Percentiles rank a stretch among this genome's conserved stretches.
These are phyloP conservation scores for Scartelaos histophorus DNA, from an alignment of 2,113 vertebrate genomes.

Conservation along the genomic window DNA sequence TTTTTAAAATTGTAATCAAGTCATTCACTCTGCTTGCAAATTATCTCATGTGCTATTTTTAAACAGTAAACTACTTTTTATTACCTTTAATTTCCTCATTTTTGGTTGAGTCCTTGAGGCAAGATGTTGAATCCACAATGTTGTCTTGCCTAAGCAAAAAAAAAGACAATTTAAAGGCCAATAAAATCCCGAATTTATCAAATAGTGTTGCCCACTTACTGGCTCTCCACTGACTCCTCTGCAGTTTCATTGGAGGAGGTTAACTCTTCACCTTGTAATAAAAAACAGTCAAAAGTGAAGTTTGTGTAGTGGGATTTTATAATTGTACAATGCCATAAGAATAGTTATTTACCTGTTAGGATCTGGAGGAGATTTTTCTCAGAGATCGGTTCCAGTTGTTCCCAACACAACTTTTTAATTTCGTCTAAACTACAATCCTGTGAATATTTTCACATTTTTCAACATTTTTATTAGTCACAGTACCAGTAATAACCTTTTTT, in stretches of 20 bases:
- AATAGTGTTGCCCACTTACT: conserved; percentile 50
- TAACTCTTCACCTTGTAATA: conserved; percentile 57
- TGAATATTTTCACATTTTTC: conserved; percentile 28
- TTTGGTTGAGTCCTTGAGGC: conserved; percentile 79
- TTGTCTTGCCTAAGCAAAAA: conserved; percentile 81
- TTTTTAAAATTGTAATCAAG: too few species aligned
- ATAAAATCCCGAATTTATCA: neutral
- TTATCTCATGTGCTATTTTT: neutral
- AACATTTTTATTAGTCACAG: neutral
- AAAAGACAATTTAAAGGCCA: neutral
- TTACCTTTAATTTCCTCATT: conserved; percentile 86
- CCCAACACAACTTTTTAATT: conserved; percentile 91
- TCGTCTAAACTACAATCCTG: conserved; percentile 88
- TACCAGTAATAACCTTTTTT: too few species aligned
- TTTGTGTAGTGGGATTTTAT: neutral
- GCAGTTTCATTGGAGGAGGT: conserved; percentile 15
- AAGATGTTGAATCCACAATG: conserved; percentile 85
- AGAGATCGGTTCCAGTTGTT: conserved; percentile 88
- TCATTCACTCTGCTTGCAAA: neutral
- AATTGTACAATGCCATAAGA: neutral
- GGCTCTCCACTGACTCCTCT: conserved; percentile 38
- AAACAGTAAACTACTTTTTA: conserved; percentile 1
- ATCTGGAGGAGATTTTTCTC: conserved; percentile 89
- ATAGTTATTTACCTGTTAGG: conserved; percentile 88
- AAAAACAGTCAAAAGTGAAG: neutral